phyloP scores from a whole-genome alignment of 2,888 invertebrate species.

The Cosmia trapezina region DNA sequence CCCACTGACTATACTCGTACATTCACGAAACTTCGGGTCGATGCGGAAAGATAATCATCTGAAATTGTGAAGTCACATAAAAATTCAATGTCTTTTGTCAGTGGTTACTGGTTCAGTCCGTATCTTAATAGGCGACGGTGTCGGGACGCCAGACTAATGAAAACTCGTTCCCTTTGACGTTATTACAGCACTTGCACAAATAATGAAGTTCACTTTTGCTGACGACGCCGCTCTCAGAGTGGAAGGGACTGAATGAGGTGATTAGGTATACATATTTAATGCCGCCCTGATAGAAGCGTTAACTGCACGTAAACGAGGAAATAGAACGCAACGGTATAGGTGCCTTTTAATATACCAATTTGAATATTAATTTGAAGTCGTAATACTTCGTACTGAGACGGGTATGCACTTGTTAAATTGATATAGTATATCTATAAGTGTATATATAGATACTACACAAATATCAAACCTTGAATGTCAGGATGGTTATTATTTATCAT shows the following conservation, averaged over 20 bases:
- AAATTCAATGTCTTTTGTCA: conserved; percentile 55
- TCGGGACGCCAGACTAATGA: conserved; percentile 59
- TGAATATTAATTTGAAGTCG: conserved; percentile 38
- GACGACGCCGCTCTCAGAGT: conserved; percentile 31
- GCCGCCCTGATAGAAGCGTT: conserved; percentile 48
- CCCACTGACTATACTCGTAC: conserved; percentile 21
- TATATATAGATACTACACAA: too few relatives aligned
- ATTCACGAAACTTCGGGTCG: conserved; percentile 35
- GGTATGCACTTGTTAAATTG: too few relatives aligned
- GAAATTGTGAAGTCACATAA: conserved; percentile 55
- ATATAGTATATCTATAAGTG: too few relatives aligned
- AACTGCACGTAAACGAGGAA: conserved; percentile 52
- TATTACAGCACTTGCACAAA: conserved; percentile 64
- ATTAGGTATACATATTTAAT: conserved; percentile 60
- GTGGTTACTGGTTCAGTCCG: conserved; percentile 38
- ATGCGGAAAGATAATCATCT: conserved; percentile 48
- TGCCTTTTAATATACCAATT: conserved; percentile 48
- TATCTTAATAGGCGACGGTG: conserved; percentile 48
- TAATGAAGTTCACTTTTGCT: conserved; percentile 59
- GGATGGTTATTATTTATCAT: too few relatives aligned
- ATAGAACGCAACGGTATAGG: conserved; percentile 51
- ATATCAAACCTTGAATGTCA: too few relatives aligned
- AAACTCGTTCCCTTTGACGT: conserved; percentile 65
- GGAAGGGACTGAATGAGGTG: conserved; percentile 35
- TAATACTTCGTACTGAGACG: too few relatives aligned